Evolutionary conservation across 37 sponge, comb jelly and placozoan genomes (phyloP).

Genomic region (Mnemiopsis leidyi): DNA sequence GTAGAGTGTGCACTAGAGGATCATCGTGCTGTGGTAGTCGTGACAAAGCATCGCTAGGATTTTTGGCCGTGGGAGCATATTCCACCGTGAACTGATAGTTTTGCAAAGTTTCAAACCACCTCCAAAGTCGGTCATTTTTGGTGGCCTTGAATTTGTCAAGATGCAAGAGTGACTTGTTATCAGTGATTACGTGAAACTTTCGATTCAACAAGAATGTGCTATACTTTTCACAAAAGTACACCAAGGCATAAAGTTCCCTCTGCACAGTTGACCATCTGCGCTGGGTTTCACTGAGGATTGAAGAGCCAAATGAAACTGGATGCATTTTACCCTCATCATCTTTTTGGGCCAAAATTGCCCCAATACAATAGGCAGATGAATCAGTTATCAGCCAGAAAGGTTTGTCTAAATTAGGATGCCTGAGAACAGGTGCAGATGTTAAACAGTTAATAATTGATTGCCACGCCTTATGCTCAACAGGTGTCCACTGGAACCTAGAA

Average conservation of each 20-base stretch:
- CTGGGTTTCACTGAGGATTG: neutral
- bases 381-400: neutral
- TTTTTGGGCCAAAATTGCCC: neutral
- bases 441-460: neutral
- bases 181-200: neutral
- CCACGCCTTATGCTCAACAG: neutral
- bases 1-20: neutral
- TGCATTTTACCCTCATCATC: neutral
- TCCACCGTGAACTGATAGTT: neutral
- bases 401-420: neutral
- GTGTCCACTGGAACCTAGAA: neutral
- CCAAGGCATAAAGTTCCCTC: neutral
- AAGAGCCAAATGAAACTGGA: neutral
- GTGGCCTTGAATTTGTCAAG: neutral
- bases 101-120: constrained; percentile 2
- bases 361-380: neutral
- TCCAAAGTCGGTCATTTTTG: neutral
- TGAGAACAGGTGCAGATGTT: neutral
- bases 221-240: neutral
- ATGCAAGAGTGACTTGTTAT: neutral
- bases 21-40: neutral
- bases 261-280: neutral
- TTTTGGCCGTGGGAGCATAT: neutral
- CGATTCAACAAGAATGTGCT: neutral
- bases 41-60: neutral